Conservation (phyloP, 2,113 vertebrate genomes). For the Hiodon tergisus region DNA sequence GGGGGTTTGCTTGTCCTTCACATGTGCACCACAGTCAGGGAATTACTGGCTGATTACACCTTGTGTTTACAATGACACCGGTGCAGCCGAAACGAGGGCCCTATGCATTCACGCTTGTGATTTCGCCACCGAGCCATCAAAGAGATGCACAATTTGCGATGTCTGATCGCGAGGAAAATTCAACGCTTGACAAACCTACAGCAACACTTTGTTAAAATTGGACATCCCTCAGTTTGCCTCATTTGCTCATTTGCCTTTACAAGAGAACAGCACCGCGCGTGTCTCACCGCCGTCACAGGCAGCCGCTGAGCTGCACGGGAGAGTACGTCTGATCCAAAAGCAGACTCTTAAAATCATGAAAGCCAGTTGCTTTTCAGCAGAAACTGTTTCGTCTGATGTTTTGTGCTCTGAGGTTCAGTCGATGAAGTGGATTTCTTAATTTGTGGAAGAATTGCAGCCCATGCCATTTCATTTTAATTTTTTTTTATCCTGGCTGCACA, state of each 20-base stretch:
- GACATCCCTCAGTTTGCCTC: constrained; percentile 7
- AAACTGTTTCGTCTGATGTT: too few relatives aligned
- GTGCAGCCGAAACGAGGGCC: constrained; percentile 17
- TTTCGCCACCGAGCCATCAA: constrained; percentile 28
- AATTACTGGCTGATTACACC: constrained; percentile 27
- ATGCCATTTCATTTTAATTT: too few relatives aligned
- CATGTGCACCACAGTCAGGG: constrained; percentile 22
- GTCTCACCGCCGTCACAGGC: neutral
- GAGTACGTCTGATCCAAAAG: too few relatives aligned
- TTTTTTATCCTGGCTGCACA: too few relatives aligned
- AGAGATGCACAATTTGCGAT: constrained; percentile 38
- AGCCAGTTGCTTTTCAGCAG: too few relatives aligned
- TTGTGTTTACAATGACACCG: constrained; percentile 35
- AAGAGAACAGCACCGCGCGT: neutral
- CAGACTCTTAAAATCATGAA: too few relatives aligned
- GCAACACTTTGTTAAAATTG: constrained; percentile 19
- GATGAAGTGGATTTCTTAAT: too few relatives aligned
- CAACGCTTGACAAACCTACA: constrained; percentile 31
- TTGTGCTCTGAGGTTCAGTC: too few relatives aligned
- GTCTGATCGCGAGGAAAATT: constrained; percentile 47
- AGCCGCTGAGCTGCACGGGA: too few relatives aligned
- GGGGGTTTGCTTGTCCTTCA: constrained; percentile 16
- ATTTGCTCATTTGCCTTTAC: constrained; percentile 9
- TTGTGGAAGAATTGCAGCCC: too few relatives aligned
- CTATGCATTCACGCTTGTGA: constrained; percentile 29